A percentile compares a stretch with the other conserved stretches of the same genome.
Conservation (phyloP, 1,140 invertebrate species). For the Hylaeus volcanicus region DNA sequence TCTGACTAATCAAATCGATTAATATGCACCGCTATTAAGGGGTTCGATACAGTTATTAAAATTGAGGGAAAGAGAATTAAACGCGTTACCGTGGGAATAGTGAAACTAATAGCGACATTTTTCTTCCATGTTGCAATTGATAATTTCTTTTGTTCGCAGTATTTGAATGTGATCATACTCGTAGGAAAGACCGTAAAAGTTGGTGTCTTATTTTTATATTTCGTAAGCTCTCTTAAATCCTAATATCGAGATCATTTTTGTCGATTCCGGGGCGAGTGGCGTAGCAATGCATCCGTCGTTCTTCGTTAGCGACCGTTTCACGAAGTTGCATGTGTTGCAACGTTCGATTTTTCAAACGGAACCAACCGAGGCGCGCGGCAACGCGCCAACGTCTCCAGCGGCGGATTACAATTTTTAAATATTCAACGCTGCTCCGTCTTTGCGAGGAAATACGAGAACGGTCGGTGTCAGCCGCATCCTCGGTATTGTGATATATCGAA, state of each 20-base stretch:
- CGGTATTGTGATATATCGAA: constrained; percentile 19
- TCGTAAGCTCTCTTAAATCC: too few relatives aligned
- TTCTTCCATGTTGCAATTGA: too few relatives aligned
- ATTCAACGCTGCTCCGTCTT: constrained; percentile 34
- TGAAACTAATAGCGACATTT: too few relatives aligned
- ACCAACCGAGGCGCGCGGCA: constrained; percentile 13
- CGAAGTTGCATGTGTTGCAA: not conserved
- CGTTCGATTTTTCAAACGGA: constrained; percentile 17
- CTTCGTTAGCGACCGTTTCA: constrained; percentile 33
- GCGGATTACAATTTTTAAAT: constrained; percentile 49
- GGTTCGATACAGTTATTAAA: too few relatives aligned
- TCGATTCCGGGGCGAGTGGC: not conserved
- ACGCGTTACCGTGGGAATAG: too few relatives aligned
- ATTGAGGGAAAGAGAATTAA: too few relatives aligned
- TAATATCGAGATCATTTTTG: not conserved
- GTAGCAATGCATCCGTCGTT: not conserved
- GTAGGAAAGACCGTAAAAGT: too few relatives aligned
- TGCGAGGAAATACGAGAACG: constrained; percentile 19
- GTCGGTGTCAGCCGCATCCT: constrained; percentile 18
- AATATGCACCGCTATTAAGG: not conserved
- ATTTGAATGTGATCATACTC: too few relatives aligned
- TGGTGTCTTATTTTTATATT: too few relatives aligned
- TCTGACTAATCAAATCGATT: too few relatives aligned
- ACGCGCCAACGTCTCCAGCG: constrained; percentile 15
- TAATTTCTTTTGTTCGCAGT: too few relatives aligned